phyloP scores from a whole-genome alignment of 2,113 vertebrate species.

The Sander vitreus region DNA sequence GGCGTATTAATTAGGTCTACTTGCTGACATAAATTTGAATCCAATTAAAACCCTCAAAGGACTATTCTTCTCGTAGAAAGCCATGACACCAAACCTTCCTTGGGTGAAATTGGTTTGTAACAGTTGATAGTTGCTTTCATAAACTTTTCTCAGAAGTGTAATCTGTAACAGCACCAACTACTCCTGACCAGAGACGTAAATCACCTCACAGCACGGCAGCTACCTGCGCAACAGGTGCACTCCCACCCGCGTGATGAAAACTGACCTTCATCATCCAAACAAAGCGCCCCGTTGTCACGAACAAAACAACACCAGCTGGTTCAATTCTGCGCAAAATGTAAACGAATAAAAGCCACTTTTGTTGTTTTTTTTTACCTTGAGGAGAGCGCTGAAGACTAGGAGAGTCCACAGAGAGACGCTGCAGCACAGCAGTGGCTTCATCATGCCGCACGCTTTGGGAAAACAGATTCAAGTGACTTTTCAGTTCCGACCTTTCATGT shows the following conservation, averaged over 20 bases:
- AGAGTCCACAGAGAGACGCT: constrained; percentile 46
- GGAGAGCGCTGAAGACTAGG: constrained; percentile 39
- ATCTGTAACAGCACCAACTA: too few species aligned
- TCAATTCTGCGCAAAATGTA: rapidly evolving
- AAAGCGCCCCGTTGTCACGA: neutral
- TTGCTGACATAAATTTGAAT: constrained; percentile 22
- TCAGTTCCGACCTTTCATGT: constrained; percentile 48
- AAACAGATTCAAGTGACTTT: neutral
- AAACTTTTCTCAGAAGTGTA: neutral
- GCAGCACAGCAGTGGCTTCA: constrained; percentile 51
- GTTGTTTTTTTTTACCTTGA: constrained; percentile 48
- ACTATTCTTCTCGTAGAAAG: neutral
- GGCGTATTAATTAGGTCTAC: constrained; percentile 32
- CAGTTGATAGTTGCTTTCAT: neutral
- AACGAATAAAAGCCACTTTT: too few species aligned
- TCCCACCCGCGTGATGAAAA: neutral
- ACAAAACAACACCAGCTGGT: neutral
- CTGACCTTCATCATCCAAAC: neutral
- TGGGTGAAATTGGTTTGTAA: neutral
- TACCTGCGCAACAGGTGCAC: constrained; percentile 72
- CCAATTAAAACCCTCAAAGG: constrained; percentile 35
- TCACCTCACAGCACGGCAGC: neutral
- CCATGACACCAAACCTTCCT: neutral
- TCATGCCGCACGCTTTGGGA: constrained; percentile 32
- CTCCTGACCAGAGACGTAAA: neutral